phyloP scores from a whole-genome alignment of 2,797 vertebrate species.

The Sebastes flavidus region DNA sequence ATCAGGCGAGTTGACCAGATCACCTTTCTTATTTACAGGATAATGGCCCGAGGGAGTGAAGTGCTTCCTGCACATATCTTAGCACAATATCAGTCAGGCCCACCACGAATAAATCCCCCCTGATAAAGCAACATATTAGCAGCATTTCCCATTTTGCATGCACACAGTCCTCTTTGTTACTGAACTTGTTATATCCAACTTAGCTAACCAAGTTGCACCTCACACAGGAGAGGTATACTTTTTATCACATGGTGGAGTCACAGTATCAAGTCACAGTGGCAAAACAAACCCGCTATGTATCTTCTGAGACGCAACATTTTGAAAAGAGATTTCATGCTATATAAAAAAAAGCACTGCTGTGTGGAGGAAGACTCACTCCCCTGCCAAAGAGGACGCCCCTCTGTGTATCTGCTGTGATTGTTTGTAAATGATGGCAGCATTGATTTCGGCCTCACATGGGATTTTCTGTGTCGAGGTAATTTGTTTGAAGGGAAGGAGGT shows the following conservation, averaged over 20 bases:
- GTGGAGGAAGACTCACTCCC: slow-evolving; percentile 30
- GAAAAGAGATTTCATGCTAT: background rate
- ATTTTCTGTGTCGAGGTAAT: slow-evolving; percentile 51
- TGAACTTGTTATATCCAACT: background rate
- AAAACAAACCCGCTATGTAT: background rate
- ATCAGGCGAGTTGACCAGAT: slow-evolving; percentile 31
- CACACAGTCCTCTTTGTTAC: background rate
- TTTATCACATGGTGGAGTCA: background rate
- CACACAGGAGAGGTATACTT: background rate
- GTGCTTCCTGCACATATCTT: slow-evolving; percentile 35
- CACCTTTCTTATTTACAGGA: slow-evolving; percentile 27
- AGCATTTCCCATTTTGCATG: background rate
- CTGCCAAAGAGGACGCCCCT: slow-evolving; percentile 39
- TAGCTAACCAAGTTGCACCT: background rate
- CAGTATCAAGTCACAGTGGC: background rate
- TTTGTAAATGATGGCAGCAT: slow-evolving; percentile 64
- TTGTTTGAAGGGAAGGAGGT: slow-evolving; percentile 60
- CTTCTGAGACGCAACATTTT: background rate
- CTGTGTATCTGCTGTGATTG: slow-evolving; percentile 50
- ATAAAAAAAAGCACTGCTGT: background rate
- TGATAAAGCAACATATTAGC: background rate
- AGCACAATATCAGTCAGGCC: slow-evolving; percentile 13
- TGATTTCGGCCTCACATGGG: slow-evolving; percentile 54
- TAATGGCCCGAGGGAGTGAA: background rate
- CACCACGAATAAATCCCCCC: background rate